Evolutionary conservation across 1,140 invertebrate species (phyloP), one percentile per base, ranked within the genome.

Genomic region (Coelopa frigida): DNA sequence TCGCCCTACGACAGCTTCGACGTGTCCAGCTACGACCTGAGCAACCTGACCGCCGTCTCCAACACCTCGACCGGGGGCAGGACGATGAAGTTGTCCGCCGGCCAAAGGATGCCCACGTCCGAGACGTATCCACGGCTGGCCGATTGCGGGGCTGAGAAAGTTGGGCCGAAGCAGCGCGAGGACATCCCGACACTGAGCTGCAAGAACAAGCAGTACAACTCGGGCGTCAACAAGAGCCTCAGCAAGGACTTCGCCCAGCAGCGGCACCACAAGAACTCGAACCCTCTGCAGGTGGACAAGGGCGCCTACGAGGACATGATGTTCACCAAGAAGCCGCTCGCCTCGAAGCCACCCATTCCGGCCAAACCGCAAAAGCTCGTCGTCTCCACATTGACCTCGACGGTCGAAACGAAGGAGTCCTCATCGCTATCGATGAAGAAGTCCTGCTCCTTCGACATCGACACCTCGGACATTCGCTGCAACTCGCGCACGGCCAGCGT

Each of bases 161-260:
- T 17, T 14, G 7, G 11, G 10, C 39, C 39, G 2, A 46, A 29
- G 18, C 29, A 33, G 14, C 48, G 46, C 4, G 66, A 68, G 29
- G 59, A 68, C 14, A 70, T 70, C 41, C 67, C 67, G 22, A 58
- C 55, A 6, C 33, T 69, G 24, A 52, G 55, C 1, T 65, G 53
- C 3, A 70, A 70, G 50, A 69, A 68, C 35, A 61, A 58, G 37
- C 61, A 69, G 35, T 70, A 70, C 32, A 68, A 50, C 21, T 61
- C 63, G 1, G 58, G 61, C 1, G 61, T 69, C 0, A 69, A 62
- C 15, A 69, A 68, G 37, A 69, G 66, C 4, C 42, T 70, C 0
- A 69, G 67, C 38, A 62, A 59, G 5, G 67, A 70, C 18, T 70
- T 70, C 37, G 66, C 67, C 1, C 59, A 65, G 42, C 57, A 68